These are phyloP conservation scores for Bembecia ichneumoniformis DNA, from an alignment of 2,888 invertebrate species.

Conservation along the genomic window DNA sequence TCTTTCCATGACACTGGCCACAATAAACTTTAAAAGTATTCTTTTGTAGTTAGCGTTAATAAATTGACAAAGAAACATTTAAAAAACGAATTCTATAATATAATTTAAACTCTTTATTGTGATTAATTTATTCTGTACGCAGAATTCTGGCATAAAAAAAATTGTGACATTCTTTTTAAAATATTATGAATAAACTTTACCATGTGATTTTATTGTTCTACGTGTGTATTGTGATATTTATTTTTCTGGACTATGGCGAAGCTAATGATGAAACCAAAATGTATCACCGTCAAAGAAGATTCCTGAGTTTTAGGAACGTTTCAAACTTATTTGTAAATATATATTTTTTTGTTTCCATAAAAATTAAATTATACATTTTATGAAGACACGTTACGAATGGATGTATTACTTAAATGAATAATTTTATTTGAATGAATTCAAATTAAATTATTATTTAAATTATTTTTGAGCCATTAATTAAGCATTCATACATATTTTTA, in stretches of 20 bases:
- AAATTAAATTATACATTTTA: not conserved
- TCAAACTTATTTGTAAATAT: slow-evolving; percentile 53
- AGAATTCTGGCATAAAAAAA: too few species aligned
- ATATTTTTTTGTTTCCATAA: not conserved
- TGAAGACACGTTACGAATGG: too few species aligned
- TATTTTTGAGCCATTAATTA: too few species aligned
- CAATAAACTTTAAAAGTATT: not conserved
- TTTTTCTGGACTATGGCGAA: slow-evolving; percentile 30
- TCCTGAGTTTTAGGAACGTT: slow-evolving; percentile 38
- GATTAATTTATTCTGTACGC: too few species aligned
- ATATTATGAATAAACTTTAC: slow-evolving; percentile 16
- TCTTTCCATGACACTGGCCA: not conserved
- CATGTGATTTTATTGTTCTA: slow-evolving; percentile 33
- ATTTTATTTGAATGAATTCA: too few species aligned
- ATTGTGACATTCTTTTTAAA: not conserved
- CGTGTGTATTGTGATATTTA: slow-evolving; percentile 27
- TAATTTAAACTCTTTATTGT: too few species aligned
- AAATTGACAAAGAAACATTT: too few species aligned
- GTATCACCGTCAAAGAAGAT: slow-evolving; percentile 29
- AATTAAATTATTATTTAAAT: too few species aligned
- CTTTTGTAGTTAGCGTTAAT: not conserved
- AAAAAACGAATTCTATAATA: too few species aligned
- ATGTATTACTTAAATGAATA: too few species aligned
- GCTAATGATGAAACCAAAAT: slow-evolving; percentile 22
- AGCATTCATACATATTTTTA: too few species aligned